A percentile compares a stretch with the other conserved stretches of the same genome.
Conservation (phyloP, 2,113 vertebrate genomes). For the Oryzias melastigma region DNA sequence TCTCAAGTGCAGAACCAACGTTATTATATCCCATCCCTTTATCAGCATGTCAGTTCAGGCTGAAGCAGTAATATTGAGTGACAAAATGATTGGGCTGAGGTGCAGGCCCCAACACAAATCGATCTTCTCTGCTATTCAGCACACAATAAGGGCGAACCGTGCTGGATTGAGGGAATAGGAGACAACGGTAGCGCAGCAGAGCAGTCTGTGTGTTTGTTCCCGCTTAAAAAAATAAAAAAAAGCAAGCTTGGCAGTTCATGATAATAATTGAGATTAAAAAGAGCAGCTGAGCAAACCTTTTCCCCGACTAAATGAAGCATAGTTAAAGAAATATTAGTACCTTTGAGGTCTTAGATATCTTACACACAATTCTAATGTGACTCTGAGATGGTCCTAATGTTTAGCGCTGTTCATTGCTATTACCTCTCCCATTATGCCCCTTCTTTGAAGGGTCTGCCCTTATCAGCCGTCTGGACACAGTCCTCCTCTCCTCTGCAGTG, state of each 20-base stretch:
- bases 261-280: constrained; percentile 6
- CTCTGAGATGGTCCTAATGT: constrained; percentile 36
- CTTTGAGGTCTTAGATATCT: constrained; percentile 32
- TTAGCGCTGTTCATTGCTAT: constrained; percentile 33
- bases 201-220: not conserved
- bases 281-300: not conserved
- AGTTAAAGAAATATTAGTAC: constrained; percentile 22
- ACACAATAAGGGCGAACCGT: too few species aligned
- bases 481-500: constrained; percentile 43
- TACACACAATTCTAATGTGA: constrained; percentile 46
- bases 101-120: too few species aligned
- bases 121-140: too few species aligned
- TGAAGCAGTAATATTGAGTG: too few species aligned
- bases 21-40: too few species aligned
- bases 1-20: too few species aligned
- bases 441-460: constrained; percentile 56
- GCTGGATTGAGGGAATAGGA: too few species aligned
- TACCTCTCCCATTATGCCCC: constrained; percentile 50
- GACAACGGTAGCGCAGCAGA: too few species aligned
- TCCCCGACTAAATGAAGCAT: constrained; percentile 5
- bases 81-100: too few species aligned
- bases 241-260: not conserved
- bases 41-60: too few species aligned
- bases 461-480: constrained; percentile 44
- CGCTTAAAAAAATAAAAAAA: not conserved